phyloP scores from a whole-genome alignment of 2,888 invertebrate genomes.

The Erebia aethiops region DNA sequence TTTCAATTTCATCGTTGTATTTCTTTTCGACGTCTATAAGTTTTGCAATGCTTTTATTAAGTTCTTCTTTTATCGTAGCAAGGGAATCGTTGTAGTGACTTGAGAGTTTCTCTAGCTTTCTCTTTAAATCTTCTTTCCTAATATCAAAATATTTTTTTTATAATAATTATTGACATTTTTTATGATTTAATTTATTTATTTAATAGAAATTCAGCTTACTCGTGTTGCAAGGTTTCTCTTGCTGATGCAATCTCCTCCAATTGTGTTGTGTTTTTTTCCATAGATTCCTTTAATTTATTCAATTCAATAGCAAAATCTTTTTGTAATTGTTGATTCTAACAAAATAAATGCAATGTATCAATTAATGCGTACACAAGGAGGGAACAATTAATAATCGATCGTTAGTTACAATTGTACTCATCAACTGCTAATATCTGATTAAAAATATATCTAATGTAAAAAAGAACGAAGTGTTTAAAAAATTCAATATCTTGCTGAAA shows the following conservation, averaged over 20 bases:
- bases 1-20: conserved; percentile 55
- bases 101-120: conserved; percentile 58
- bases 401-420: too few relatives aligned
- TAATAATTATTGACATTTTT: neutral
- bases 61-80: conserved; percentile 56
- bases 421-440: too few relatives aligned
- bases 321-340: conserved; percentile 63
- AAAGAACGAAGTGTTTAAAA: too few relatives aligned
- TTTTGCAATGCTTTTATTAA: conserved; percentile 54
- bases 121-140: conserved; percentile 71
- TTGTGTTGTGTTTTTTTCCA: conserved; percentile 61
- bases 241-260: conserved; percentile 67
- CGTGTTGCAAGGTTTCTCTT: conserved; percentile 64
- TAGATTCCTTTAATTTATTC: conserved; percentile 62
- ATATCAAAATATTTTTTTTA: conserved; percentile 17
- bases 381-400: too few relatives aligned
- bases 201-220: conserved; percentile 54
- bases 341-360: neutral
- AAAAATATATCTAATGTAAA: too few relatives aligned
- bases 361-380: too few relatives aligned
- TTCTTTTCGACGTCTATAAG: conserved; percentile 63
- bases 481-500: neutral
- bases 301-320: conserved; percentile 64
- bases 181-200: neutral
- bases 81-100: conserved; percentile 62